These are phyloP conservation scores for Uropsilus gracilis DNA, from an alignment of 2,113 vertebrate genomes.

Conservation along the genomic window DNA sequence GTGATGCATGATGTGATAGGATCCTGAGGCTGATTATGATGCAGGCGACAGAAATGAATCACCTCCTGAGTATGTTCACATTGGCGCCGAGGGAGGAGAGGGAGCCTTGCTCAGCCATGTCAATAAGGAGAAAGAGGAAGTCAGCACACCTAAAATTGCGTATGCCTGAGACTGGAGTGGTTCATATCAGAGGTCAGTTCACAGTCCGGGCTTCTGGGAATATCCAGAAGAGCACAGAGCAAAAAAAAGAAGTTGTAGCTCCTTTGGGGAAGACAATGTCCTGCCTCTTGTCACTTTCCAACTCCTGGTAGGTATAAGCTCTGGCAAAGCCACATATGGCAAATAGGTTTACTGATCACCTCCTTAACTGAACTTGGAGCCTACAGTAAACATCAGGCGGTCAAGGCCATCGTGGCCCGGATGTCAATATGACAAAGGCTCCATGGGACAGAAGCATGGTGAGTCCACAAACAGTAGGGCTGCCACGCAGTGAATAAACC, in stretches of 20 bases:
- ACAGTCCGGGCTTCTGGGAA: too few relatives aligned
- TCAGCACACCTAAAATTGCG: not conserved
- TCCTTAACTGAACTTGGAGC: not conserved
- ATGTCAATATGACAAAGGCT: not conserved
- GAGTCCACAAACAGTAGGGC: not conserved
- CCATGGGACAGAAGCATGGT: not conserved
- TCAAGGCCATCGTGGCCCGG: not conserved
- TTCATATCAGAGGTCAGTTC: not conserved
- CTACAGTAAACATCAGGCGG: not conserved
- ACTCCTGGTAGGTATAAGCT: not conserved
- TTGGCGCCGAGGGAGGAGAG: not conserved
- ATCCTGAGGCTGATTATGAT: slow-evolving; percentile 59
- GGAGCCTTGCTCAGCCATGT: not conserved
- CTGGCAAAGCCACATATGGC: not conserved
- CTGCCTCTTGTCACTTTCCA: not conserved
- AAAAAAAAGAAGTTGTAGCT: not conserved
- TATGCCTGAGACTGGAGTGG: not conserved
- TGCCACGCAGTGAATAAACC: not conserved
- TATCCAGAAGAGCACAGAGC: too few relatives aligned
- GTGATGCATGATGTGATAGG: slow-evolving; percentile 60
- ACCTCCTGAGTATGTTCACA: slow-evolving; percentile 63
- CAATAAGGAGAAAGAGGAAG: slow-evolving; percentile 8
- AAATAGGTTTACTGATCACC: not conserved
- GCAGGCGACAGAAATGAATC: slow-evolving; percentile 59
- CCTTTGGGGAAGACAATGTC: not conserved